A percentile compares a stretch with the other conserved stretches of the same genome.
Conservation (phyloP, 2,888 invertebrate species). For the Calameuta pallipes region DNA sequence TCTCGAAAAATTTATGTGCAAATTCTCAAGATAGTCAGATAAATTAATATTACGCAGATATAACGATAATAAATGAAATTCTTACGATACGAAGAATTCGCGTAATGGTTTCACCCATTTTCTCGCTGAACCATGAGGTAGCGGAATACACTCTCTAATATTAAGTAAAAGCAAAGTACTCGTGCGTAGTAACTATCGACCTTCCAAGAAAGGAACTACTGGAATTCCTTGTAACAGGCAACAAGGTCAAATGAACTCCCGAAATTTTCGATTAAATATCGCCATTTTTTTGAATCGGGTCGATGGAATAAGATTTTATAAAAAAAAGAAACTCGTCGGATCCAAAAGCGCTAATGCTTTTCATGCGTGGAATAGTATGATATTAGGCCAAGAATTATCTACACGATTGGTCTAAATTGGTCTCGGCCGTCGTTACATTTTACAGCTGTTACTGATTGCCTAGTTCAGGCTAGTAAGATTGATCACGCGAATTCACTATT, state of each 20-base stretch:
- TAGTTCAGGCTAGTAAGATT: neutral
- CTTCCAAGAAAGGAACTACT: neutral
- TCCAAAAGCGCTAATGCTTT: neutral
- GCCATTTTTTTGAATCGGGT: neutral
- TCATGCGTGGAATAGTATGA: neutral
- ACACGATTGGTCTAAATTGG: neutral
- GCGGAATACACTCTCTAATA: neutral
- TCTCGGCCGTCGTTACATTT: neutral
- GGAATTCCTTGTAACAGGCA: neutral
- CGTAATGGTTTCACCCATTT: neutral
- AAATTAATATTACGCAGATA: neutral
- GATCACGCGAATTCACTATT: neutral
- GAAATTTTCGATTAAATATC: neutral
- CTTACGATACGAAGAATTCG: neutral
- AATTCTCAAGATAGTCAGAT: neutral
- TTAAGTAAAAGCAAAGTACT: neutral
- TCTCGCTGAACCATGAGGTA: neutral
- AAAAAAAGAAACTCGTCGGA: neutral
- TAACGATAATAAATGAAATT: neutral
- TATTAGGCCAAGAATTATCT: neutral
- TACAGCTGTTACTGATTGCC: neutral
- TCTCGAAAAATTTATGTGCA: neutral
- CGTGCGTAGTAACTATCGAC: neutral
- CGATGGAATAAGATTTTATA: neutral
- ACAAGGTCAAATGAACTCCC: neutral